Evolutionary conservation across 2,113 vertebrate genomes (phyloP).

Genomic region (Tauraco erythrolophus): DNA sequence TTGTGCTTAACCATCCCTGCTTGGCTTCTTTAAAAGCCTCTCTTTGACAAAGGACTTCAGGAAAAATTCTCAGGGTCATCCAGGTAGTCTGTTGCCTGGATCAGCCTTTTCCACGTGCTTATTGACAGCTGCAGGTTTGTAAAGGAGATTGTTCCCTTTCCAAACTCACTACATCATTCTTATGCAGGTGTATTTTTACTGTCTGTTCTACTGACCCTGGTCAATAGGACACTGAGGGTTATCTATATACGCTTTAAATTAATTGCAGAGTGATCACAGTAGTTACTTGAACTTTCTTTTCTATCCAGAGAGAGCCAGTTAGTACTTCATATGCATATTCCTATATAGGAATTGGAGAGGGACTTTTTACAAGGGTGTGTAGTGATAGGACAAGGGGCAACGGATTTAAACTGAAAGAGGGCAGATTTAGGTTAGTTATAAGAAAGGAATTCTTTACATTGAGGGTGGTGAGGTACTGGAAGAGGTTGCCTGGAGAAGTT

Average conservation of each 20-base stretch:
- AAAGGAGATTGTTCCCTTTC: neutral
- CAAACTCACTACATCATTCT: neutral
- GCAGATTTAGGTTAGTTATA: too few relatives aligned
- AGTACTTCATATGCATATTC: neutral
- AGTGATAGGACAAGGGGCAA: too few relatives aligned
- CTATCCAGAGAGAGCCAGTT: neutral
- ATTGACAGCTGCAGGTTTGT: neutral
- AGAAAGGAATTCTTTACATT: too few relatives aligned
- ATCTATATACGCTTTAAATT: neutral
- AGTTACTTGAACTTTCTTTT: neutral
- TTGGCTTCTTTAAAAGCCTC: neutral
- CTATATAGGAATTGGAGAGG: too few relatives aligned
- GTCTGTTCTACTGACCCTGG: neutral
- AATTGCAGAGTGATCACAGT: neutral
- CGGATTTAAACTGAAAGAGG: too few relatives aligned
- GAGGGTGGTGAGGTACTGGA: too few relatives aligned
- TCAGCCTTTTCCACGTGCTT: neutral
- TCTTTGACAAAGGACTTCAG: neutral
- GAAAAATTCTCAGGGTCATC: neutral
- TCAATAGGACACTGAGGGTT: neutral
- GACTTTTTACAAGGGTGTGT: too few relatives aligned
- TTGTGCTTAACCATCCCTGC: accelerated
- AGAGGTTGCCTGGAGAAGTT: too few relatives aligned
- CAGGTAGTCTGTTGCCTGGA: accelerated
- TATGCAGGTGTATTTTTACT: neutral